Conservation (phyloP, 92 coral and sea anemone species). For the Phenganax stokvisi region DNA sequence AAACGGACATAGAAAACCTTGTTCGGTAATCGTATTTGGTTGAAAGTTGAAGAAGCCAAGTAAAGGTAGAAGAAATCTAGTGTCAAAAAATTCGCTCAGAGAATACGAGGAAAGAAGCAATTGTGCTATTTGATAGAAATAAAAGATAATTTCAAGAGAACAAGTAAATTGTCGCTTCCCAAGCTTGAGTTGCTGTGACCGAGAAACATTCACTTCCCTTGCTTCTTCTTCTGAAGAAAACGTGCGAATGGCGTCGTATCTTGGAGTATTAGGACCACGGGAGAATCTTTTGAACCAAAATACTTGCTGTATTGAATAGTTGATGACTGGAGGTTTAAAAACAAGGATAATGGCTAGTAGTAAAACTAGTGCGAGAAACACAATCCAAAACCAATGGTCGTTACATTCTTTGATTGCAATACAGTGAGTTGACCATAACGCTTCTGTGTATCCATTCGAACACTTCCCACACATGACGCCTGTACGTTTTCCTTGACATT, state of each 20-base stretch:
- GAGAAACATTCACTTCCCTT: no score
- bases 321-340: constrained; percentile 56
- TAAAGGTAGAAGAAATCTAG: constrained; percentile 47
- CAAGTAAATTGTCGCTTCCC: constrained; percentile 30
- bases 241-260: neutral
- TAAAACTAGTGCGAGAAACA: constrained; percentile 34
- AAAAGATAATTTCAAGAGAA: constrained; percentile 60
- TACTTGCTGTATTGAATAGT: constrained; percentile 40
- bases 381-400: constrained; percentile 65
- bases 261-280: neutral
- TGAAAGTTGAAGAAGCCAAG: constrained; percentile 60
- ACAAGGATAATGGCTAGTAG: constrained; percentile 58
- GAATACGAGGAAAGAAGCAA: constrained; percentile 49
- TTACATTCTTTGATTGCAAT: constrained; percentile 43
- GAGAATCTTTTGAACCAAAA: constrained; percentile 51
- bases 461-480: constrained; percentile 75
- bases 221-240: constrained; percentile 15
- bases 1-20: no score
- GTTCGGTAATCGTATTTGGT: no score
- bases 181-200: neutral
- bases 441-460: constrained; percentile 57
- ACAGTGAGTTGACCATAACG: constrained; percentile 61
- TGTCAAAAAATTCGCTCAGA: constrained; percentile 11
- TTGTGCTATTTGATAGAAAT: constrained; percentile 71
- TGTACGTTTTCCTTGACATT: constrained; percentile 66